phyloP scores from a whole-genome alignment of 2,113 vertebrate genomes.

The Aptenodytes patagonicus region DNA sequence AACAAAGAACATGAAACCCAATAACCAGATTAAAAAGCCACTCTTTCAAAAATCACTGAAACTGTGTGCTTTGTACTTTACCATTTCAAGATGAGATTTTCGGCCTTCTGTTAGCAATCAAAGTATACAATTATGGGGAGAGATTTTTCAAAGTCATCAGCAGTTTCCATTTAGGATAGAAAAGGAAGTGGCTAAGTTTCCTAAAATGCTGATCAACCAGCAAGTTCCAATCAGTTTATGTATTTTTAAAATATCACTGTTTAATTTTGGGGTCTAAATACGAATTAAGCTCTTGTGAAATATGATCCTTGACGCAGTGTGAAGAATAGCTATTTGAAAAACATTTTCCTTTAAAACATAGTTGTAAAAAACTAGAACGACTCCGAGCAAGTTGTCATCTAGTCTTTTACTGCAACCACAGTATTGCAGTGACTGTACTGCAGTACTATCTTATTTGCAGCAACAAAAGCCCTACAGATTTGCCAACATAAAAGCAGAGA shows the following conservation, averaged over 20 bases:
- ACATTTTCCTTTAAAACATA: background rate
- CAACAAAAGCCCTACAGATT: background rate
- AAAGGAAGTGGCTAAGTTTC: background rate
- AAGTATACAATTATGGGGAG: conserved; percentile 1
- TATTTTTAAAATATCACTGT: background rate
- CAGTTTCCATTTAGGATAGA: background rate
- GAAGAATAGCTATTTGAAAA: background rate
- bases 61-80: background rate
- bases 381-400: background rate
- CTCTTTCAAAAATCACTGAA: background rate
- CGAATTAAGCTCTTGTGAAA: background rate
- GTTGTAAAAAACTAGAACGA: background rate
- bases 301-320: background rate
- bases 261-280: background rate
- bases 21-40: background rate
- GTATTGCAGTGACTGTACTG: background rate
- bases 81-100: background rate
- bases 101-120: background rate
- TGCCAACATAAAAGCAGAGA: background rate
- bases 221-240: background rate
- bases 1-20: background rate
- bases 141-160: background rate
- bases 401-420: background rate
- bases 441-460: background rate
- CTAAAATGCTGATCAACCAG: background rate